phyloP scores from a whole-genome alignment of 2,797 vertebrate genomes.

The Mormyrus proboscirostris region DNA sequence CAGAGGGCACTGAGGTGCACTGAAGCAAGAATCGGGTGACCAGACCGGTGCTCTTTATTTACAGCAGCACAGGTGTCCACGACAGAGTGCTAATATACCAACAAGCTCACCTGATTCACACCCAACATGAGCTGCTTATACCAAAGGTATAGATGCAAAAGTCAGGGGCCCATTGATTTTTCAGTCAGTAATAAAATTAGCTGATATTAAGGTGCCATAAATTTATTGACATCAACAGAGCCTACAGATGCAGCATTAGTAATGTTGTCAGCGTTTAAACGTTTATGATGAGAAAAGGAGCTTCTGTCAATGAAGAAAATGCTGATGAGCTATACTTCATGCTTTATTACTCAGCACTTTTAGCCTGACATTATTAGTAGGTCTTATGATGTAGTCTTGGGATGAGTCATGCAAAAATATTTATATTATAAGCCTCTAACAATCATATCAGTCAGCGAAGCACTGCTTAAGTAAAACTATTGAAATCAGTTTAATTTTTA shows the following conservation, averaged over 20 bases:
- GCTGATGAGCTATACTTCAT: not conserved
- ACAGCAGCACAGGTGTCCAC: not conserved
- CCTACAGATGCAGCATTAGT: not conserved
- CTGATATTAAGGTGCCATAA: not conserved
- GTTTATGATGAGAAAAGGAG: not conserved
- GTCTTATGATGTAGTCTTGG: not conserved
- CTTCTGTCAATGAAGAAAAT: not conserved
- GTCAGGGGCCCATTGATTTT: not conserved
- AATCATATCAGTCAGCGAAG: not conserved
- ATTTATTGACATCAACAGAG: not conserved
- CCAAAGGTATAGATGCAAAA: not conserved
- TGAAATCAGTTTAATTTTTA: not conserved
- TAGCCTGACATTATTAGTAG: not conserved
- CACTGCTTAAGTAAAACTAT: not conserved
- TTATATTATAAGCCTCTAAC: not conserved
- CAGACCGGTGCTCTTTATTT: not conserved
- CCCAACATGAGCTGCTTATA: not conserved
- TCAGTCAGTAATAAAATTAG: not conserved
- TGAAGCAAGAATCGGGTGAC: not conserved
- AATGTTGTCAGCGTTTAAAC: not conserved
- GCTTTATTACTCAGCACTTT: not conserved
- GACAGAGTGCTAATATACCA: not conserved
- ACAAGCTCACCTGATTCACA: not conserved
- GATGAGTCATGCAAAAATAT: not conserved
- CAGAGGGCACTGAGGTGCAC: not conserved